phyloP scores from a whole-genome alignment of 2,888 invertebrate species.

The Cheilosia pagana region DNA sequence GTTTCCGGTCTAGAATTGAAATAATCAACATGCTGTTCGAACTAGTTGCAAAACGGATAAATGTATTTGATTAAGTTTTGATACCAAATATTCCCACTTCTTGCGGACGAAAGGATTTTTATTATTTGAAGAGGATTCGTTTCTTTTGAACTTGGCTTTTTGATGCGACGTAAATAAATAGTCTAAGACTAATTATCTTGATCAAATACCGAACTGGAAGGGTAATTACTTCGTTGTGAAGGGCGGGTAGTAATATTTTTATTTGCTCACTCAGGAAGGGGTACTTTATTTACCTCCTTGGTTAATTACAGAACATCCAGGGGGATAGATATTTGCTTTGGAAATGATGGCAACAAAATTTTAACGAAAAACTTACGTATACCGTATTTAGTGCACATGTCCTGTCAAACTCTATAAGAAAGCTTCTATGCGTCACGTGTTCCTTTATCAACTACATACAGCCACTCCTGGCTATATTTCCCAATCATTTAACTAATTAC shows the following conservation, averaged over 20 bases:
- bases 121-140: not conserved
- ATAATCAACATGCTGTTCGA: not conserved
- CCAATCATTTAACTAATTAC: conserved; percentile 4
- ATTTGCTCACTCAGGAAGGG: not conserved
- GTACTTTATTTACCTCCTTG: too few species aligned
- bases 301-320: too few species aligned
- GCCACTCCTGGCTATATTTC: not conserved
- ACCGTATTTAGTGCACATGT: too few species aligned
- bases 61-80: conserved; percentile 15
- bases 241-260: not conserved
- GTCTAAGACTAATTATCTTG: not conserved
- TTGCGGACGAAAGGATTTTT: not conserved
- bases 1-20: not conserved
- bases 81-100: conserved; percentile 5
- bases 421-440: too few species aligned
- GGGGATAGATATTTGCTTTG: too few species aligned
- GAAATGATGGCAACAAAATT: too few species aligned
- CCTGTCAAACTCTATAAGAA: too few species aligned
- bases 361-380: too few species aligned
- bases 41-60: not conserved
- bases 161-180: conserved; percentile 21
- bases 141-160: conserved; percentile 19
- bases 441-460: too few species aligned
- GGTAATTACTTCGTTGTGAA: not conserved
- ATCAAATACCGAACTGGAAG: conserved; percentile 4